Base-by-base conservation (phyloP, 2,888 invertebrate genomes). In the Resseliella maxima region DNA sequence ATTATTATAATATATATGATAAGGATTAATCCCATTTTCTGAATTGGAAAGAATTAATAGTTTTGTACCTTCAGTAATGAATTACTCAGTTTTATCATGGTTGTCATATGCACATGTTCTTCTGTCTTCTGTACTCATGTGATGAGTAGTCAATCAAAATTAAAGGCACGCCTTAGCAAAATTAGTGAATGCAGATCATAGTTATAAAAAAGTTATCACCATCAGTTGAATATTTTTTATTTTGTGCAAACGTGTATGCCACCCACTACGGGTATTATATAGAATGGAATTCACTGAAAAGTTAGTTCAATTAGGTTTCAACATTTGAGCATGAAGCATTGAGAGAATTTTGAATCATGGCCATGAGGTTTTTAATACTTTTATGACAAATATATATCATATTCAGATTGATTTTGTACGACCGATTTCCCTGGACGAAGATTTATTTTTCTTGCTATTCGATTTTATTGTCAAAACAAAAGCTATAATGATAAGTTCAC, bases 381-480 rank as follows among this genome's bases (percentile, higher is more conserved):
- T 72, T 72, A 72, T 72, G 72, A 72, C 72, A 72, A 72, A 72
- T 72, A 15, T 31, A 72, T 72, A 72, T 72, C 72, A 72, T 72
- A 72, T 72, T 27, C 72, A 27, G 59, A 59, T 59, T 59, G 59
- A 59, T 59, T 59, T 3, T 59, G 59, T 59, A 3, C 24, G 24
- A 59, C 24, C 59, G 59, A 59, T 59, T 59, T 3, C 59, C 6
- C 59, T 1, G 24, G 59, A 59, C 35, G 72, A 72, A 31, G 72
- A 72, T 72, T 72, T 72, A 72, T 72, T 18, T 31, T 35, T 72
- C 72, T 5, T 31, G 72, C 72, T 27, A 72, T 72, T 72, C 72
- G 72, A 72, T 72, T 72, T 72, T 31, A 72, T 72, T 72, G 27
- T 72, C 72, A 83, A 83, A 83, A 36, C 38, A 83, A 83, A 83